These are phyloP conservation scores for Masnerella sp. DNA, from an alignment of 2,888 invertebrate genomes.

Conservation along the genomic window DNA sequence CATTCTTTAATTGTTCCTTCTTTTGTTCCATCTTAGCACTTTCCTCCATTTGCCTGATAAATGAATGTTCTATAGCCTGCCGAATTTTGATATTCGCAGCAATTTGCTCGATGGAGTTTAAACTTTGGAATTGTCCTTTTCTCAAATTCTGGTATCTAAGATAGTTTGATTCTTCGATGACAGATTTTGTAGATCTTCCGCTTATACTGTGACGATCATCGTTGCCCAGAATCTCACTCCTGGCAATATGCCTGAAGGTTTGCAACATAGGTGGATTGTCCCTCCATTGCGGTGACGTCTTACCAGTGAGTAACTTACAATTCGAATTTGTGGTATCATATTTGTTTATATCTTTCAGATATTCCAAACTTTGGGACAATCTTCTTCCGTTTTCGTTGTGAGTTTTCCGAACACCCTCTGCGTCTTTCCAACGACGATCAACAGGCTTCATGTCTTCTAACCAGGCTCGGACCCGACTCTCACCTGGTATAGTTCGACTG, in stretches of 20 bases:
- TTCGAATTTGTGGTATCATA: conserved; percentile 62
- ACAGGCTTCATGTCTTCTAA: conserved; percentile 73
- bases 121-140: conserved; percentile 1
- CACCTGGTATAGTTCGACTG: conserved; percentile 68
- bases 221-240: conserved; percentile 72
- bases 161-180: conserved; percentile 70
- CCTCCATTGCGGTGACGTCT: conserved; percentile 65
- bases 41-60: conserved; percentile 74
- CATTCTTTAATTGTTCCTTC: conserved; percentile 31
- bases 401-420: conserved; percentile 62
- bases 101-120: conserved; percentile 41
- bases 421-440: conserved; percentile 69
- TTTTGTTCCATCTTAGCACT: conserved; percentile 64
- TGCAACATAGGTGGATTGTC: conserved; percentile 68
- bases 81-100: conserved; percentile 70
- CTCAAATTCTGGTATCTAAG: conserved; percentile 55
- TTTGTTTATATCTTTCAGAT: conserved; percentile 66
- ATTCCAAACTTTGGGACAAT: conserved; percentile 65
- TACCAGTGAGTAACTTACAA: conserved; percentile 17
- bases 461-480: conserved; percentile 75
- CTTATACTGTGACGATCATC: conserved; percentile 70
- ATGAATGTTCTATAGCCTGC: conserved; percentile 74
- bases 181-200: conserved; percentile 71
- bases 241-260: conserved; percentile 68
- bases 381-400: conserved; percentile 64